phyloP scores from a whole-genome alignment of 2,113 vertebrate species.

The Amia ocellicauda region DNA sequence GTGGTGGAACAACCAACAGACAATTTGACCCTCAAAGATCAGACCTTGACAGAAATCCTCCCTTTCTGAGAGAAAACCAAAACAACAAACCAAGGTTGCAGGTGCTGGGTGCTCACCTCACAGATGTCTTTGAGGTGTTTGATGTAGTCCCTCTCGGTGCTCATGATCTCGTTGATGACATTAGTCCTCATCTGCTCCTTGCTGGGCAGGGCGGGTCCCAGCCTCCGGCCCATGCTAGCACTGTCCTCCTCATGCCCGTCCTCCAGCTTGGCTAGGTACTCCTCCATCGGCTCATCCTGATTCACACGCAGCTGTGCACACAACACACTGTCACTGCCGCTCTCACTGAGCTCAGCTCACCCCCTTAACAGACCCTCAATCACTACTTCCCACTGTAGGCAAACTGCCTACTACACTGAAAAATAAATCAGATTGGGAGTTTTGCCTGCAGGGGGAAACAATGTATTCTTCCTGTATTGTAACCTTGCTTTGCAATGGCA shows the following conservation, averaged over 20 bases:
- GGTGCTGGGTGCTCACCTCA: slow-evolving; percentile 71
- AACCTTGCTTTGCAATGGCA: too few species aligned
- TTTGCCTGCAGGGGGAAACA: too few species aligned
- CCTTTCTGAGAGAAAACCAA: too few species aligned
- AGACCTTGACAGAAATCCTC: too few species aligned
- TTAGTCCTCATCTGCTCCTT: slow-evolving; percentile 96
- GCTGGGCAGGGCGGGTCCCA: slow-evolving; percentile 77
- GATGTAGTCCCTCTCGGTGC: slow-evolving; percentile 94
- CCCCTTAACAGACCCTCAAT: neutral
- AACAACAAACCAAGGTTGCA: too few species aligned
- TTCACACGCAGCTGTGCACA: slow-evolving; percentile 86
- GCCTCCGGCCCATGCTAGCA: slow-evolving; percentile 46
- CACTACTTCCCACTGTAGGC: too few species aligned
- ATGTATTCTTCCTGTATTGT: too few species aligned
- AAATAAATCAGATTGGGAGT: too few species aligned
- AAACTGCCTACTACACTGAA: too few species aligned
- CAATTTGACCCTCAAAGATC: too few species aligned
- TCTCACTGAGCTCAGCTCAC: neutral
- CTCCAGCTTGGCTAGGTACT: slow-evolving; percentile 67
- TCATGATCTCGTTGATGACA: slow-evolving; percentile 94
- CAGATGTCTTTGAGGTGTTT: slow-evolving; percentile 97
- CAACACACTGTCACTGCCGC: neutral
- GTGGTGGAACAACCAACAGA: too few species aligned
- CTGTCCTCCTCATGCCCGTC: slow-evolving; percentile 59
- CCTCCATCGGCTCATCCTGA: slow-evolving; percentile 89